Conservation (phyloP, 2,797 vertebrate genomes). For the Erethizon dorsatum region DNA sequence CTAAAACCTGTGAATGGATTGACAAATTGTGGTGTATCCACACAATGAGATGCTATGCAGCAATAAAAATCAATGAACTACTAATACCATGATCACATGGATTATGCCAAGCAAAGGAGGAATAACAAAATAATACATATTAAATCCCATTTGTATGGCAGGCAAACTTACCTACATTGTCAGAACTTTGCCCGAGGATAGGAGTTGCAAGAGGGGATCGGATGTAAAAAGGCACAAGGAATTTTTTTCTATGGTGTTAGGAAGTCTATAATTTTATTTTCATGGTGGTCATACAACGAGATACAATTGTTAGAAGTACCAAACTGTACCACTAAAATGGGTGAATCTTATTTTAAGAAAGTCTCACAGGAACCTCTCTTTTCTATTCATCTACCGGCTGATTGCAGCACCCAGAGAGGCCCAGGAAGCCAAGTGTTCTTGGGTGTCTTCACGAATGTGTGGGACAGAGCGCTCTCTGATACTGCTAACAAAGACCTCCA, state of each 20-base stretch:
- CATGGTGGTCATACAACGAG: neutral
- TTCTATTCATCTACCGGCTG: neutral
- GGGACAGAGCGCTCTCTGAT: neutral
- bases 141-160: neutral
- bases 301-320: neutral
- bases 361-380: neutral
- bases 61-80: neutral
- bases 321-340: neutral
- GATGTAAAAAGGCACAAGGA: neutral
- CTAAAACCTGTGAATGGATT: neutral
- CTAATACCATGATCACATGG: neutral
- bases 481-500: neutral
- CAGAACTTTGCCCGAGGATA: neutral
- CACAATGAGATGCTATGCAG: no score
- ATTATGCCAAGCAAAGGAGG: neutral
- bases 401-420: neutral
- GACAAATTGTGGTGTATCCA: no score
- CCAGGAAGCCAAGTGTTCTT: neutral
- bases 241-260: neutral
- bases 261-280: conserved; percentile 12
- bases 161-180: neutral
- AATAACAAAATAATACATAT: neutral
- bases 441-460: neutral
- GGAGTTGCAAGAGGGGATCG: neutral
- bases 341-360: neutral